These are phyloP conservation scores for Pterostichus madidus DNA, from an alignment of 2,888 invertebrate genomes.

Conservation along the genomic window DNA sequence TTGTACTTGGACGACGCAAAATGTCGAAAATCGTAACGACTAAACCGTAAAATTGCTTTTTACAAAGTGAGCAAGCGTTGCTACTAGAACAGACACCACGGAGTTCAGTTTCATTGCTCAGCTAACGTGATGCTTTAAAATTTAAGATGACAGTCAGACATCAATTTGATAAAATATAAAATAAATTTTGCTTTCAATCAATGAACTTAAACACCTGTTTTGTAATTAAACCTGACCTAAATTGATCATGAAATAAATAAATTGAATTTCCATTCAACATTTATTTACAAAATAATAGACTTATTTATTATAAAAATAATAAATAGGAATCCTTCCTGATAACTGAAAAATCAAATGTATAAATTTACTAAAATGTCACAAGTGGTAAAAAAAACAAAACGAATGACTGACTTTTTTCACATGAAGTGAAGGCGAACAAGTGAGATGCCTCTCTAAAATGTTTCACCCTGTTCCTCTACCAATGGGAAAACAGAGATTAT, in stretches of 20 bases:
- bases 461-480: slow-evolving; percentile 18
- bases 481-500: slow-evolving; percentile 20
- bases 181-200: background rate
- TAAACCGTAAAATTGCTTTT: slow-evolving; percentile 29
- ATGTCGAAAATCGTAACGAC: slow-evolving; percentile 33
- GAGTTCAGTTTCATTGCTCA: slow-evolving; percentile 29
- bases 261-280: slow-evolving; percentile 22
- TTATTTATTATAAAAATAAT: slow-evolving; percentile 34
- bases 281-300: slow-evolving; percentile 35
- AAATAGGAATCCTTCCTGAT: background rate
- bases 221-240: background rate
- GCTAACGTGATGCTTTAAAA: slow-evolving; percentile 1
- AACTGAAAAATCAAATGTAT: slow-evolving; percentile 31
- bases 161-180: slow-evolving; percentile 29
- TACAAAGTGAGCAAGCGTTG: slow-evolving; percentile 23
- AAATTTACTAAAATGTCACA: slow-evolving; percentile 38
- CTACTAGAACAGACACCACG: slow-evolving; percentile 12
- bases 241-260: slow-evolving; percentile 34
- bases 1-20: slow-evolving; percentile 61
- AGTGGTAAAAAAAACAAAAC: slow-evolving; percentile 33
- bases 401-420: slow-evolving; percentile 40
- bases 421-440: slow-evolving; percentile 24
- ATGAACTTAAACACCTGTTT: background rate
- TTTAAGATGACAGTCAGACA: slow-evolving; percentile 19
- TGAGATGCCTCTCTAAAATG: slow-evolving; percentile 25